Evolutionary conservation across 2,888 invertebrate genomes (phyloP), one percentile per base, ranked within the genome.

Genomic region (Oxyteleia sp.): DNA sequence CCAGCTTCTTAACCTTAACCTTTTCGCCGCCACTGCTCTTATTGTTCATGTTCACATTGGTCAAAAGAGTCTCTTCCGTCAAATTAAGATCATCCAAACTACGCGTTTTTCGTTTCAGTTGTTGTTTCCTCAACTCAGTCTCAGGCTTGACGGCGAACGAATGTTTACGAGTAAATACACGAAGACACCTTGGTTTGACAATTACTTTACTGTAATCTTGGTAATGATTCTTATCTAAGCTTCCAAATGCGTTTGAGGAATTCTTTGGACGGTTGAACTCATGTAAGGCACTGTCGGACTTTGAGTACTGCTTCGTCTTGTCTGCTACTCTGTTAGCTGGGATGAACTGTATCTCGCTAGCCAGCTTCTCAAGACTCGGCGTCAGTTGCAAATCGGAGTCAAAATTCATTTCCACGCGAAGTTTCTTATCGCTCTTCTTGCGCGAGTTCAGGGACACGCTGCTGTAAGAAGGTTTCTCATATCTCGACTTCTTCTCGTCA

Each of bases 271-370:
- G 71, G 49, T 26, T 59, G 2, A 66, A 59, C 26, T 76, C 82
- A 35, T 83, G 87, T 76, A 86, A 78, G 23, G 89, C 89, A 18
- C 87, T 88, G 61, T 90, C 89, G 0, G 88, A 89, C 15, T 88
- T 88, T 0, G 87, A 89, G 15, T 81, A 80, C 3, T 86, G 85
- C n/a, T 88, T 89, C 71, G 81, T 75, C 4, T 82, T 64, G 4
- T 55, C 66, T 11, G 43, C 47, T n/a, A 35, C 68, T 1, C 69
- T 75, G 41, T 81, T 88, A 2, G 90, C 90, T 8, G 92, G 91
- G 20, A 90, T 76, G 72, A 92, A 92, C 68, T 91, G 88, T 35
- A 93, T 92, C 81, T 93, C 91, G 59, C 88, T 90, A 0, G 92
- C 92, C 18, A 93, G 84, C 61, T 92, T 91, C 51, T 92, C 92